phyloP scores from a whole-genome alignment of 2,797 vertebrate genomes.

The Eospalax fontanierii region DNA sequence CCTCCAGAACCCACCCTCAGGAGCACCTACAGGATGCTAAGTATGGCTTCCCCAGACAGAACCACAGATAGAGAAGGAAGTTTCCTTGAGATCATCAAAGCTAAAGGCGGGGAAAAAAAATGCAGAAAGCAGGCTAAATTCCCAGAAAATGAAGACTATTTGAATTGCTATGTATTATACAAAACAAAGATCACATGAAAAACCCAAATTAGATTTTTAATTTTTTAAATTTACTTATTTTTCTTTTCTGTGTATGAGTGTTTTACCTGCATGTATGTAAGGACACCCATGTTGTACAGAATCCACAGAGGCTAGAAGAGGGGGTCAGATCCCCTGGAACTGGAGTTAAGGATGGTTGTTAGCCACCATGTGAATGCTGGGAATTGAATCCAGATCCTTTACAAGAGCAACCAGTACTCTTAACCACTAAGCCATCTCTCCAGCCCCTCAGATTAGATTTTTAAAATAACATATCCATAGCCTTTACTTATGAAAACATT shows the following conservation, averaged over 20 bases:
- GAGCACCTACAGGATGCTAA: neutral
- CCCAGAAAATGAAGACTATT: neutral
- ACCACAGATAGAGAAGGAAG: neutral
- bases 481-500: constrained; percentile 27
- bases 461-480: neutral
- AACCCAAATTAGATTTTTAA: neutral
- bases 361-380: too few species aligned
- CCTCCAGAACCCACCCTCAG: neutral
- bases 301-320: too few species aligned
- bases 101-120: neutral
- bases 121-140: neutral
- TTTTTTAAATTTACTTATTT: too few species aligned
- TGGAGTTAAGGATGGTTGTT: too few species aligned
- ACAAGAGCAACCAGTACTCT: too few species aligned
- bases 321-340: too few species aligned
- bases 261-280: too few species aligned
- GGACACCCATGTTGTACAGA: too few species aligned
- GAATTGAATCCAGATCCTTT: too few species aligned
- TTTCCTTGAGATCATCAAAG: neutral
- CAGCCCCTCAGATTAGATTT: neutral
- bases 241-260: too few species aligned
- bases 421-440: too few species aligned
- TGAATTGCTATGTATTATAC: neutral
- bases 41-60: neutral
- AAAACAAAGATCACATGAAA: neutral